Conservation (phyloP, 2,113 vertebrate genomes). For the Argyrosomus japonicus region DNA sequence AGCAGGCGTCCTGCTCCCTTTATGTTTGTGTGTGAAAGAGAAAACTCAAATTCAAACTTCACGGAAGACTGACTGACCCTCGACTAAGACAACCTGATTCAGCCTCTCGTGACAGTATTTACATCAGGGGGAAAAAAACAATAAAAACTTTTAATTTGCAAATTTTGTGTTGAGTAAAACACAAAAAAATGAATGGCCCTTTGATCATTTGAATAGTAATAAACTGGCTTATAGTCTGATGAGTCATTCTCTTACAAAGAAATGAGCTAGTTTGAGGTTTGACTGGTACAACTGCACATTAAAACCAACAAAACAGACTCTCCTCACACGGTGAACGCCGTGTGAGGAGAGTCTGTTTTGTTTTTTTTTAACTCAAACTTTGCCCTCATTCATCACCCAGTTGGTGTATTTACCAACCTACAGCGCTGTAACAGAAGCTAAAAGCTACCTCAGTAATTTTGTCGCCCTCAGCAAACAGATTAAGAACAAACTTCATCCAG, state of each 20-base stretch:
- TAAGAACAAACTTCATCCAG: neutral
- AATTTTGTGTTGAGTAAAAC: too few species aligned
- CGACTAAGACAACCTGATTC: neutral
- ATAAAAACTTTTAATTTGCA: too few species aligned
- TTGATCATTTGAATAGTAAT: neutral
- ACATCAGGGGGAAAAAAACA: too few species aligned
- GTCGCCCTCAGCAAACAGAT: conserved; percentile 17
- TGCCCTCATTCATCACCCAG: neutral
- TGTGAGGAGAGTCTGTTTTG: too few species aligned
- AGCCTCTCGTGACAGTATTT: neutral
- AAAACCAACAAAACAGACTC: neutral
- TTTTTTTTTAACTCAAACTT: neutral
- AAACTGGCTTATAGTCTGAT: neutral
- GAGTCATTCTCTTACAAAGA: neutral
- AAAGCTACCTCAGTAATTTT: neutral
- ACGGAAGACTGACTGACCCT: neutral
- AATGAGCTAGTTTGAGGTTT: neutral
- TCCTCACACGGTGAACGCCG: too few species aligned
- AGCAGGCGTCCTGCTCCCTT: neutral
- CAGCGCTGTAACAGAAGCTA: neutral
- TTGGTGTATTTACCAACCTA: neutral
- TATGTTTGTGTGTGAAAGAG: neutral
- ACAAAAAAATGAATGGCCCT: neutral
- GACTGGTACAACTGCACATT: neutral
- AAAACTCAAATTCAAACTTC: neutral